Evolutionary conservation across 2,888 invertebrate species (phyloP).

Genomic region (Meganola albula): DNA sequence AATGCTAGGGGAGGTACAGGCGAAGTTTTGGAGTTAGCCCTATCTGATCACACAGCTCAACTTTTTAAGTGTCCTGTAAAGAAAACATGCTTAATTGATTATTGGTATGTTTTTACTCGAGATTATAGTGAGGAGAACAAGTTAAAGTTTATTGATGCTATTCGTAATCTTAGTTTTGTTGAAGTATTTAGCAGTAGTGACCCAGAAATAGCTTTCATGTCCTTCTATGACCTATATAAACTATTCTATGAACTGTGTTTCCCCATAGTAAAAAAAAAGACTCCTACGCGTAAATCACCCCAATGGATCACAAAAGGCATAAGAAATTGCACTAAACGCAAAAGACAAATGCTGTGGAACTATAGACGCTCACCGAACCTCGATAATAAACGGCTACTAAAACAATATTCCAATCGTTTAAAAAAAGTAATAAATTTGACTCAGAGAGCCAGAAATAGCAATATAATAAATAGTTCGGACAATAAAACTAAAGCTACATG

Average conservation of each 20-base stretch:
- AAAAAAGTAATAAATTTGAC: background rate
- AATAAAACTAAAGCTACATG: conserved; percentile 10
- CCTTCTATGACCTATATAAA: background rate
- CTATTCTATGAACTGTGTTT: conserved; percentile 1
- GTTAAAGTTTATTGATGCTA: background rate
- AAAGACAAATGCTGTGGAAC: background rate
- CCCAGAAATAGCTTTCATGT: background rate
- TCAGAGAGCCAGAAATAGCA: background rate
- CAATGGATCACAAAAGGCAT: background rate
- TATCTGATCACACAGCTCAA: conserved; percentile 4
- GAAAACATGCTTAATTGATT: conserved; percentile 1
- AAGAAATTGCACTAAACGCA: background rate
- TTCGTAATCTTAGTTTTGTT: conserved; percentile 1
- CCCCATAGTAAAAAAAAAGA: background rate
- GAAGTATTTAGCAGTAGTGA: background rate
- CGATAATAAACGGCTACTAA: background rate
- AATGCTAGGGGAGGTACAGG: background rate
- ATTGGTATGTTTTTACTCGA: background rate
- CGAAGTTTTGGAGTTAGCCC: background rate
- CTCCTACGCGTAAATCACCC: background rate
- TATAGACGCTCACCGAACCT: background rate
- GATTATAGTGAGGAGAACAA: conserved; percentile 1
- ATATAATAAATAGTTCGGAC: conserved; percentile 6
- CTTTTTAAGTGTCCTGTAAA: background rate
- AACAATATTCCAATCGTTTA: background rate